Evolutionary conservation across 1,140 invertebrate species (phyloP).

Genomic region (Drosophila neocordata): DNA sequence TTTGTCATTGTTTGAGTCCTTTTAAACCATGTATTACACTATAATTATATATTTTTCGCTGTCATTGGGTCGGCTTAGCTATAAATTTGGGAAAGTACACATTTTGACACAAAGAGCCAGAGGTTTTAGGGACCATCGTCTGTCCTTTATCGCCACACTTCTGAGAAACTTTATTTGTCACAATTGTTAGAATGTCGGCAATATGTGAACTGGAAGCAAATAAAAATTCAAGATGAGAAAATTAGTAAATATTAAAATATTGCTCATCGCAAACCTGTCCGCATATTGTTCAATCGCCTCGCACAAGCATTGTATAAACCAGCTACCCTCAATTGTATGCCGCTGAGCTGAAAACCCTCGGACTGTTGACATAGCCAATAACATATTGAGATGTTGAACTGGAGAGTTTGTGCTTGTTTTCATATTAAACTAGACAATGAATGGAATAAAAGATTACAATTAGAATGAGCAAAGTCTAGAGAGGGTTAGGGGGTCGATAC

Average conservation of each 20-base stretch:
- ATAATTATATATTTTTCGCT: background rate
- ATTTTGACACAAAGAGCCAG: conserved; percentile 40
- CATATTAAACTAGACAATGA: conserved; percentile 34
- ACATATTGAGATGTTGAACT: conserved; percentile 53
- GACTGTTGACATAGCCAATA: conserved; percentile 74
- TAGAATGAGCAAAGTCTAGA: background rate
- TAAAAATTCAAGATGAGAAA: too few species aligned
- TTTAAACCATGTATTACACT: background rate
- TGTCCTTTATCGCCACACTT: conserved; percentile 60
- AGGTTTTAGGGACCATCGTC: conserved; percentile 52
- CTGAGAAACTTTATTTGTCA: conserved; percentile 46
- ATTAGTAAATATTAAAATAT: too few species aligned
- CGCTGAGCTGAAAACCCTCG: conserved; percentile 63
- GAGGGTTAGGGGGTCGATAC: background rate
- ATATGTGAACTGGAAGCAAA: conserved; percentile 51
- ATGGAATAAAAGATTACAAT: background rate
- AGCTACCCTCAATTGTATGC: conserved; percentile 68
- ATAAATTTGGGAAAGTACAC: conserved; percentile 45
- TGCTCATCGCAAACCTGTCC: conserved; percentile 31
- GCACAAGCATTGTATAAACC: conserved; percentile 78
- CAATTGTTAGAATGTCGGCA: conserved; percentile 67
- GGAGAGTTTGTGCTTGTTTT: conserved; percentile 43
- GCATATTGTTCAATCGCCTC: conserved; percentile 46
- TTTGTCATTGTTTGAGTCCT: too few species aligned
- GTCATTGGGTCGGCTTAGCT: background rate